Percentiles rank a stretch among this genome's conserved stretches.
phyloP scores from a whole-genome alignment of 2,113 vertebrate genomes.

The Laterallus jamaicensis region DNA sequence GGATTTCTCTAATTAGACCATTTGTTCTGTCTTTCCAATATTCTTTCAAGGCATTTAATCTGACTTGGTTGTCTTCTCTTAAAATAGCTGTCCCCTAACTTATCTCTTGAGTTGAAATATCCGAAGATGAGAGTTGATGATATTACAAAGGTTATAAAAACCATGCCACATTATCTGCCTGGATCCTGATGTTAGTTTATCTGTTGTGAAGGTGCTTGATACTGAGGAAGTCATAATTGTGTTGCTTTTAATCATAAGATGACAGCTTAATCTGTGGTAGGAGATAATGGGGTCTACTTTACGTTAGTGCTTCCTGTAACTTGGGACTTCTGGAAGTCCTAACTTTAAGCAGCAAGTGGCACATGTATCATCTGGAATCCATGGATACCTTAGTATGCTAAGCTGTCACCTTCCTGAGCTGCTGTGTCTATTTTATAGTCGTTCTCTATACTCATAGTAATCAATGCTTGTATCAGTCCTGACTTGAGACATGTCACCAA shows the following conservation, averaged over 20 bases:
- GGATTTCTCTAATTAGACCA: not conserved
- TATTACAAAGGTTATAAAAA: not conserved
- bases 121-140: not conserved
- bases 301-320: not conserved
- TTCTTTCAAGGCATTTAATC: not conserved
- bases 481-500: not conserved
- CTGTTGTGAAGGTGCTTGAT: not conserved
- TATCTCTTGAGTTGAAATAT: not conserved
- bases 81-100: not conserved
- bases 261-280: not conserved
- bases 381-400: not conserved
- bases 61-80: not conserved
- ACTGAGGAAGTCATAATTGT: not conserved
- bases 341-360: not conserved
- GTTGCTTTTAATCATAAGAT: not conserved
- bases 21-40: not conserved
- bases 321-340: not conserved
- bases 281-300: not conserved
- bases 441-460: not conserved
- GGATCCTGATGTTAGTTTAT: not conserved
- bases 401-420: not conserved
- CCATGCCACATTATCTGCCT: not conserved
- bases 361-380: not conserved
- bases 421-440: not conserved
- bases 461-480: not conserved